Evolutionary conservation across 2,888 invertebrate species (phyloP).

Genomic region (Andricus quercusramuli): DNA sequence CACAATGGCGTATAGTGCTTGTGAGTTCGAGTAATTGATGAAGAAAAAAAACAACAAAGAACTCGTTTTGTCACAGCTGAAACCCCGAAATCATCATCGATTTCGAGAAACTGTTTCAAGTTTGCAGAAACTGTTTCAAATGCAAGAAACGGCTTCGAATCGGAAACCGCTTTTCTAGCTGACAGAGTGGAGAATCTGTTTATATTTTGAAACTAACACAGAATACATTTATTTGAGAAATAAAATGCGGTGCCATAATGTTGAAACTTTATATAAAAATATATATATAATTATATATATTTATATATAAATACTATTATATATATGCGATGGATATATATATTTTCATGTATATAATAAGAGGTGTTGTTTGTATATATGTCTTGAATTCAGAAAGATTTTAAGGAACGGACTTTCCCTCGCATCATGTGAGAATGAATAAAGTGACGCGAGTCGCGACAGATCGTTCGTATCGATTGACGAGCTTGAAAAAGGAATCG

Average conservation of each 20-base stretch:
- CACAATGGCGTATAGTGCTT: conserved; percentile 70
- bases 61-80: conserved; percentile 52
- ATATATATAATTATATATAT: conserved; percentile 46
- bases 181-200: conserved; percentile 51
- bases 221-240: conserved; percentile 63
- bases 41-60: conserved; percentile 45
- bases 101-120: conserved; percentile 1
- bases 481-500: conserved; percentile 52
- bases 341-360: conserved; percentile 73
- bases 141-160: conserved; percentile 24
- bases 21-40: conserved; percentile 57
- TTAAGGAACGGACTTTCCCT: conserved; percentile 40
- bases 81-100: neutral
- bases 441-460: conserved; percentile 26
- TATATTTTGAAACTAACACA: conserved; percentile 65
- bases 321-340: conserved; percentile 58
- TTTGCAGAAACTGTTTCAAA: conserved; percentile 30
- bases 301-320: conserved; percentile 41
- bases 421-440: neutral
- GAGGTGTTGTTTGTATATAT: conserved; percentile 78
- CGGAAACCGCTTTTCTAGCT: conserved; percentile 33
- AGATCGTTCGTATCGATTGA: conserved; percentile 49
- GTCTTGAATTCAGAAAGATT: conserved; percentile 71
- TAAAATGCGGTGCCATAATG: conserved; percentile 77
- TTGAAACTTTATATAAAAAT: conserved; percentile 64